These are phyloP conservation scores for Drosophila setifemur DNA, from an alignment of 1,140 invertebrate genomes.

Conservation along the genomic window DNA sequence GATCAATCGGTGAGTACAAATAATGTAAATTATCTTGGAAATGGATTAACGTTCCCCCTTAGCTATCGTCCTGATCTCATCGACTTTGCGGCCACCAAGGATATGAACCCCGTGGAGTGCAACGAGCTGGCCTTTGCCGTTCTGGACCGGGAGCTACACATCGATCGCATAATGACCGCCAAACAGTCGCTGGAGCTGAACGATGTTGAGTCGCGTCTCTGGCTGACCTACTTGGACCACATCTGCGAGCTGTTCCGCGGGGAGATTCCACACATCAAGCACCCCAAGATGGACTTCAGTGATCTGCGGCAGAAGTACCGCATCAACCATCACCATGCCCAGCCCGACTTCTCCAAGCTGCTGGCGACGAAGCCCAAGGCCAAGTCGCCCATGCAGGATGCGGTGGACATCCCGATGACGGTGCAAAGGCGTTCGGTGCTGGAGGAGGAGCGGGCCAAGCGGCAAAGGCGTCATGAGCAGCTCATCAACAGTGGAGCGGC, in stretches of 20 bases:
- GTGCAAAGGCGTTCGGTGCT: slow-evolving; percentile 74
- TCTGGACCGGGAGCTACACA: slow-evolving; percentile 88
- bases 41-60: slow-evolving; percentile 70
- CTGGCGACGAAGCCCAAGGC: slow-evolving; percentile 75
- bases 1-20: slow-evolving; percentile 65
- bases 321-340: slow-evolving; percentile 66
- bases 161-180: slow-evolving; percentile 92
- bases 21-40: neutral
- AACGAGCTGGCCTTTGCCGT: slow-evolving; percentile 93
- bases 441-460: slow-evolving; percentile 75
- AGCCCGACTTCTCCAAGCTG: slow-evolving; percentile 78
- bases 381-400: slow-evolving; percentile 79
- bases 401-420: slow-evolving; percentile 65
- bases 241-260: slow-evolving; percentile 92
- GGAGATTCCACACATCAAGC: slow-evolving; percentile 91
- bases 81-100: slow-evolving; percentile 87
- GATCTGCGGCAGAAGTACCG: slow-evolving; percentile 80
- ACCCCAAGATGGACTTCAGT: slow-evolving; percentile 86
- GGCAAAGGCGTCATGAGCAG: slow-evolving; percentile 73
- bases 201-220: slow-evolving; percentile 88
- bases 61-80: slow-evolving; percentile 95
- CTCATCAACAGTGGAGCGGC: slow-evolving; percentile 40
- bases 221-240: slow-evolving; percentile 93
- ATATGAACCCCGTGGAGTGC: slow-evolving; percentile 86
- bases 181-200: slow-evolving; percentile 89